Evolutionary conservation across 2,797 vertebrate genomes (phyloP).

Genomic region (Liasis olivaceus): DNA sequence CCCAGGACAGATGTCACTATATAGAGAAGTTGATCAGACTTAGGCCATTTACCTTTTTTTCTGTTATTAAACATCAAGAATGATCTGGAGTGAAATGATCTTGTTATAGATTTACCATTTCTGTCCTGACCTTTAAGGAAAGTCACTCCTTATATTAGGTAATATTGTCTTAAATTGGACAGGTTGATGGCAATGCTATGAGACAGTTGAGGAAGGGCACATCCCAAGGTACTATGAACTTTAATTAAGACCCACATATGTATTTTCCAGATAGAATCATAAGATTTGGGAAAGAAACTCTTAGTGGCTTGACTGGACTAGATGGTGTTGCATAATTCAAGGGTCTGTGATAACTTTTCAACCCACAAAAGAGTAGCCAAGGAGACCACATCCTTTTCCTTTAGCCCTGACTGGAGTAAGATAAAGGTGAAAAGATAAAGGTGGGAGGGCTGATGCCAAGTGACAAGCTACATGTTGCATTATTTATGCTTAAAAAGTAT

Average conservation of each 20-base stretch:
- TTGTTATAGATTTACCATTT: background rate
- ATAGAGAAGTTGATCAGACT: background rate
- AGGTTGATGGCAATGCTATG: background rate
- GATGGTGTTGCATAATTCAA: background rate
- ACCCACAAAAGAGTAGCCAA: background rate
- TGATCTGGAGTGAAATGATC: background rate
- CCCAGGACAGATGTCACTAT: background rate
- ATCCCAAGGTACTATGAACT: background rate
- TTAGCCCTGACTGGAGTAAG: background rate
- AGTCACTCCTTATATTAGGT: background rate
- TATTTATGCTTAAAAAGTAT: background rate
- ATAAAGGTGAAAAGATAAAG: background rate
- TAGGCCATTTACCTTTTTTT: background rate
- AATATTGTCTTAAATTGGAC: background rate
- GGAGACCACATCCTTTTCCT: background rate
- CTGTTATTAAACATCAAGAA: background rate
- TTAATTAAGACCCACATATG: background rate
- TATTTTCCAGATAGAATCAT: background rate
- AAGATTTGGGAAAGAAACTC: background rate
- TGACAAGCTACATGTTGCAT: background rate
- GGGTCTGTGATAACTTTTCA: background rate
- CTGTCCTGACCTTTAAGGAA: background rate
- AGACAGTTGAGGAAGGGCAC: background rate
- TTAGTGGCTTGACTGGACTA: background rate
- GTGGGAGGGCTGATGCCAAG: background rate